These are phyloP conservation scores for Chorisops tibialis DNA, from an alignment of 2,888 invertebrate genomes.

Conservation along the genomic window DNA sequence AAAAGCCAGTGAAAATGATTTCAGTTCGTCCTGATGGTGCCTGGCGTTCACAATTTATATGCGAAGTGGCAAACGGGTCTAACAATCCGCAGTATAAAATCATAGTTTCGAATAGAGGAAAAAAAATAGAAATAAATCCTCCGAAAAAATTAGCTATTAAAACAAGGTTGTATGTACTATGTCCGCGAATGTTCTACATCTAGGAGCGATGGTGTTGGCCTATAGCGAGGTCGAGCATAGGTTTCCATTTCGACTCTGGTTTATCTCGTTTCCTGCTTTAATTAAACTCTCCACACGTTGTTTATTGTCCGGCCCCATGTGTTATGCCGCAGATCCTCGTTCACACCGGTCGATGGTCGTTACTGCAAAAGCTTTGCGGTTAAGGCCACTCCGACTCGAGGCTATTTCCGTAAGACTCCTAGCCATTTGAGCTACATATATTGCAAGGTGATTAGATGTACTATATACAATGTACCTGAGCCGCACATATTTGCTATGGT, in stretches of 20 bases:
- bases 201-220: neutral
- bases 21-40: too few relatives aligned
- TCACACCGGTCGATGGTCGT: slow-evolving; percentile 1
- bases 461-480: too few relatives aligned
- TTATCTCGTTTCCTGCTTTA: slow-evolving; percentile 30
- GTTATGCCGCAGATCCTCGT: slow-evolving; percentile 14
- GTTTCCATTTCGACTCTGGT: slow-evolving; percentile 17
- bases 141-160: neutral
- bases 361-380: slow-evolving; percentile 7
- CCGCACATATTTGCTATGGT: slow-evolving; percentile 1
- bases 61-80: neutral
- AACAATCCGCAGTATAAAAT: neutral
- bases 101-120: neutral
- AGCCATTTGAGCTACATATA: slow-evolving; percentile 12
- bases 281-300: slow-evolving; percentile 30
- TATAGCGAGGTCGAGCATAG: neutral
- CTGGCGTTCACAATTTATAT: neutral
- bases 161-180: neutral
- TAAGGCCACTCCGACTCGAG: neutral
- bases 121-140: neutral
- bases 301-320: slow-evolving; percentile 26
- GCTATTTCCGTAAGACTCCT: neutral
- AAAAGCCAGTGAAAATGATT: too few relatives aligned
- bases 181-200: neutral
- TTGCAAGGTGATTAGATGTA: slow-evolving; percentile 15